These are phyloP conservation scores for Scophthalmus maximus DNA, from an alignment of 2,113 vertebrate species.

Conservation along the genomic window DNA sequence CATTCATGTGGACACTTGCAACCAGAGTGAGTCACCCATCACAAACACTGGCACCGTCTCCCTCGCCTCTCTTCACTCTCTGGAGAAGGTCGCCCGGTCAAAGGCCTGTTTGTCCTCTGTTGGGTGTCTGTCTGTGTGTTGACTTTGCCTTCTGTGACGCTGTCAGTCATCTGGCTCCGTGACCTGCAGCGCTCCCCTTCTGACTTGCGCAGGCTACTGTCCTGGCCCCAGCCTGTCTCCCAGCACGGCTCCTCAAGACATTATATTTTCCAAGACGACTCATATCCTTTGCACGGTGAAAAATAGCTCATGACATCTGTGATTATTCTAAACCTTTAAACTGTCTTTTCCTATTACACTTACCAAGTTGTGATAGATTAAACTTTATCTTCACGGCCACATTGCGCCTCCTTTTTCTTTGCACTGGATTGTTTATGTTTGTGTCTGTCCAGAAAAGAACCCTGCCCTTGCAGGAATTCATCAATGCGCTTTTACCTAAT, in stretches of 20 bases:
- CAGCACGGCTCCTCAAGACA: conserved; percentile 40
- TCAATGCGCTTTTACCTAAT: conserved; percentile 59
- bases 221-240: conserved; percentile 22
- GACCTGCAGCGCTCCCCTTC: conserved; percentile 34
- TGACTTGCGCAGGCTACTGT: conserved; percentile 25
- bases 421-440: conserved; percentile 73
- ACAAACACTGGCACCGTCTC: conserved; percentile 20
- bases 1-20: conserved; percentile 22
- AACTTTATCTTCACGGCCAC: conserved; percentile 73
- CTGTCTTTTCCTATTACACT: conserved; percentile 74
- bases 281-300: conserved; percentile 48
- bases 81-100: conserved; percentile 43
- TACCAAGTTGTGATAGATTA: conserved; percentile 74
- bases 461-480: conserved; percentile 58
- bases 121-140: conserved; percentile 36
- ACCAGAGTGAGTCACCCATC: conserved; percentile 42
- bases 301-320: conserved; percentile 74
- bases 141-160: conserved; percentile 42
- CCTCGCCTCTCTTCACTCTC: conserved; percentile 22
- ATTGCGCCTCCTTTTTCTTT: conserved; percentile 58
- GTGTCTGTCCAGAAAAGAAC: conserved; percentile 54
- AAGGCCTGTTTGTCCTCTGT: conserved; percentile 44
- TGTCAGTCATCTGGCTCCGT: conserved; percentile 46
- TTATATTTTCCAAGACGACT: conserved; percentile 63
- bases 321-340: conserved; percentile 82